These are phyloP conservation scores for Eurystomus glaucurus DNA, from an alignment of 2,797 vertebrate genomes.

Conservation along the genomic window DNA sequence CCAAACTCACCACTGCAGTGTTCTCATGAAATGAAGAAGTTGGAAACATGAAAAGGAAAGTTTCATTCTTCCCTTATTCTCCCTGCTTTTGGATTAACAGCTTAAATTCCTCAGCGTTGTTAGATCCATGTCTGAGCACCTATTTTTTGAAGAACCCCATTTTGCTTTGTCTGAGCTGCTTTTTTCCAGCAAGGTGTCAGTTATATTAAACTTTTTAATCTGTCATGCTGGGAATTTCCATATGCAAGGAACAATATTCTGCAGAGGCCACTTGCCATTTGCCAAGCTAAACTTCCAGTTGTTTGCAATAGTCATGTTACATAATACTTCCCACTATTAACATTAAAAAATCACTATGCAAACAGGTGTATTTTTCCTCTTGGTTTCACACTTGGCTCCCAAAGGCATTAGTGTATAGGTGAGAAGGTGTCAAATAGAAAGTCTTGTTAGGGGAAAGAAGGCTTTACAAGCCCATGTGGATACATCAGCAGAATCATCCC, in stretches of 20 bases:
- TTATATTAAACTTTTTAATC: slow-evolving; percentile 10
- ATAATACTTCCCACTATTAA: slow-evolving; percentile 48
- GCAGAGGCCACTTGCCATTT: not conserved
- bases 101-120: not conserved
- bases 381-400: slow-evolving; percentile 63
- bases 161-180: not conserved
- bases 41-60: not conserved
- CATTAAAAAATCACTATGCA: slow-evolving; percentile 10
- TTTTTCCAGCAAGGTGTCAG: not conserved
- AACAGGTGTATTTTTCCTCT: slow-evolving; percentile 58
- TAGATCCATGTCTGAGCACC: not conserved
- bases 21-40: slow-evolving; percentile 9
- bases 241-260: not conserved
- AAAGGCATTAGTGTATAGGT: not conserved
- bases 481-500: not conserved
- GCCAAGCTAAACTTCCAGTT: slow-evolving; percentile 57
- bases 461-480: not conserved
- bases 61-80: not conserved
- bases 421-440: slow-evolving; percentile 50
- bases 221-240: slow-evolving; percentile 20
- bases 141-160: not conserved
- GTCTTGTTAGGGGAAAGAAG: not conserved
- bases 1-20: not conserved
- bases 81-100: not conserved
- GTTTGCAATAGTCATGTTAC: slow-evolving; percentile 32